Conservation (phyloP, 2,113 vertebrate species). For the Larimichthys crocea region DNA sequence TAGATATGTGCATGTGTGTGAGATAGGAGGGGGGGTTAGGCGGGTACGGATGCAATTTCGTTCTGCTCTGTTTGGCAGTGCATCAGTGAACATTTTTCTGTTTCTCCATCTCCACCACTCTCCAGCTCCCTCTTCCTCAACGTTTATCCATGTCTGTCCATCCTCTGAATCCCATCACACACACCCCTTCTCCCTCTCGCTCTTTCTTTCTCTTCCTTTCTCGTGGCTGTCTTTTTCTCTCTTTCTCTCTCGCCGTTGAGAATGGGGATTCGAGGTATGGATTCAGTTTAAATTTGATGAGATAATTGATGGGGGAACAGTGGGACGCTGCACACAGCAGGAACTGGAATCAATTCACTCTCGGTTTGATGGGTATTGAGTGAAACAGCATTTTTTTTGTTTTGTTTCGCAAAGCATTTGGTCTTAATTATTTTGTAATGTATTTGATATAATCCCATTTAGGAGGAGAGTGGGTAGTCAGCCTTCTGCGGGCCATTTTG, state of each 20-base stretch:
- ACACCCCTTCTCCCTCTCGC: background rate
- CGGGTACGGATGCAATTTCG: conserved; percentile 64
- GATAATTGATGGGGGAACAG: conserved; percentile 25
- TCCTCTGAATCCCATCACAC: conserved; percentile 39
- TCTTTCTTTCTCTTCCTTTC: background rate
- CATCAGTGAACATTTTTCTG: conserved; percentile 76
- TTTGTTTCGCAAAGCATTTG: conserved; percentile 25
- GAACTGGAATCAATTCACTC: conserved; percentile 21
- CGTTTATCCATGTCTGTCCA: conserved; percentile 44
- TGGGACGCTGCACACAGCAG: conserved; percentile 13
- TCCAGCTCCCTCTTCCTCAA: conserved; percentile 36
- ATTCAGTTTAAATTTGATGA: background rate
- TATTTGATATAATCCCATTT: conserved; percentile 47
- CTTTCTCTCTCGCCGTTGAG: background rate
- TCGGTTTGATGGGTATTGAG: conserved; percentile 13
- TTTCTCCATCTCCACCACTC: conserved; percentile 47
- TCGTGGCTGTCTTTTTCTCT: background rate
- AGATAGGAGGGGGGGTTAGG: background rate
- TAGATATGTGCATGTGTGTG: conserved; percentile 15
- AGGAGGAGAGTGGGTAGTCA: conserved; percentile 2
- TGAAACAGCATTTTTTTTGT: conserved; percentile 8
- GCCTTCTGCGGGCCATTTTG: conserved; percentile 20
- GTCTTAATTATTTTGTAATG: conserved; percentile 55
- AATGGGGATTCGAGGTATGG: background rate
- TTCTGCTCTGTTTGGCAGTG: conserved; percentile 81